These are phyloP conservation scores for Stenolophus ochropezus DNA, from an alignment of 2,888 invertebrate genomes.

Conservation along the genomic window DNA sequence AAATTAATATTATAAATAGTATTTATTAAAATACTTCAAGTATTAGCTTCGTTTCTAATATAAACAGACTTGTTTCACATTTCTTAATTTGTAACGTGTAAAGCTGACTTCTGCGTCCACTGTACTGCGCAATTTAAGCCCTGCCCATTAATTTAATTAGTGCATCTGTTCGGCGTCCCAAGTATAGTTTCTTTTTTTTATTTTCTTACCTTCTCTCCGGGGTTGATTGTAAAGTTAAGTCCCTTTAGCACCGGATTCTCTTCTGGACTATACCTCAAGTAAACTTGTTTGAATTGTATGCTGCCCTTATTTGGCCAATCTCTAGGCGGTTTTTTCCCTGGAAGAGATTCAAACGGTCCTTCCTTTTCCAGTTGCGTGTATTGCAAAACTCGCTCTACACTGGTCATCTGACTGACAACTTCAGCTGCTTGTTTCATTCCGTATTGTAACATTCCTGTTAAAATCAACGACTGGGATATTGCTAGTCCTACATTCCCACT, in stretches of 20 bases:
- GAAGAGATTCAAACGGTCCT: slow-evolving; percentile 78
- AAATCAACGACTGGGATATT: slow-evolving; percentile 81
- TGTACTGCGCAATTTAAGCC: no score
- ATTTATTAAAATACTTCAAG: no score
- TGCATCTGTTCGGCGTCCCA: no score
- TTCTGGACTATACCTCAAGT: slow-evolving; percentile 78
- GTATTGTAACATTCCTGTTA: slow-evolving; percentile 88
- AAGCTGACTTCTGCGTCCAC: no score
- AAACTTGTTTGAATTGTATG: slow-evolving; percentile 78
- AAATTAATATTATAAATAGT: no score
- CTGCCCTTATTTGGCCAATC: slow-evolving; percentile 80
- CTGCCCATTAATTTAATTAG: no score
- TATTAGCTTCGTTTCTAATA: no score
- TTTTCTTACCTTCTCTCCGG: slow-evolving; percentile 79
- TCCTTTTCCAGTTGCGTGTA: slow-evolving; percentile 85
- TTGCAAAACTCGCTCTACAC: slow-evolving; percentile 88
- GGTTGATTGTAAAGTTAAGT: slow-evolving; percentile 78
- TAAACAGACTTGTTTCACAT: no score
- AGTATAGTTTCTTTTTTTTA: no score
- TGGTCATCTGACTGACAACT: slow-evolving; percentile 85
- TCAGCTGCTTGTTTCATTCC: slow-evolving; percentile 88
- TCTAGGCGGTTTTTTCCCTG: slow-evolving; percentile 74
- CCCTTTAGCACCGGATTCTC: slow-evolving; percentile 82
- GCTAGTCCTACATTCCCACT: slow-evolving; percentile 84
- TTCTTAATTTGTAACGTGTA: no score